phyloP scores from a whole-genome alignment of 2,797 vertebrate species.

The Sus cebifrons region DNA sequence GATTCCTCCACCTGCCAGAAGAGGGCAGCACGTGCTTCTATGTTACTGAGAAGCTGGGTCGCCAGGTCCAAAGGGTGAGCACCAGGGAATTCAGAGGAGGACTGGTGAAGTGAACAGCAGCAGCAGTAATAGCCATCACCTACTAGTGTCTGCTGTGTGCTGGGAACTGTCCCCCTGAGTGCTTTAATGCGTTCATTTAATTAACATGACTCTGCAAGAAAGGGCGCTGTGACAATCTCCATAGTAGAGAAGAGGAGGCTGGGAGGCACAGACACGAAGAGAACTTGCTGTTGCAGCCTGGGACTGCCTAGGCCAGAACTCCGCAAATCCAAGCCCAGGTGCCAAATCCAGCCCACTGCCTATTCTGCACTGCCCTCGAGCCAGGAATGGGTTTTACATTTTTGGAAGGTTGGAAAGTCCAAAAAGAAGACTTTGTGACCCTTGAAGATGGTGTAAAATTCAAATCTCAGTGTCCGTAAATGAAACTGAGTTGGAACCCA shows the following conservation, averaged over 20 bases:
- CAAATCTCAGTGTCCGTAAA: neutral
- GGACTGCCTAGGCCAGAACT: neutral
- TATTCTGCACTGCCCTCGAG: neutral
- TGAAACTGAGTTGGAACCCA: neutral
- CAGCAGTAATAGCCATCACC: neutral
- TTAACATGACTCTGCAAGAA: neutral
- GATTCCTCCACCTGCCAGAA: slow-evolving; percentile 65
- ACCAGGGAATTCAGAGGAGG: rapidly evolving
- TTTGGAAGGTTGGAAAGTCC: neutral
- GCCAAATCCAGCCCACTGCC: neutral
- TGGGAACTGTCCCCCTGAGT: neutral
- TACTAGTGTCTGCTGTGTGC: neutral
- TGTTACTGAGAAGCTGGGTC: neutral
- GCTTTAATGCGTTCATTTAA: neutral
- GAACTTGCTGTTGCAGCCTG: neutral
- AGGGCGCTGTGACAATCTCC: neutral
- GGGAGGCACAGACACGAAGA: neutral
- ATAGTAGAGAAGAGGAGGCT: neutral
- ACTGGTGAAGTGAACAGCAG: neutral
- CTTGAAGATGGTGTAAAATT: neutral
- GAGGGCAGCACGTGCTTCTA: slow-evolving; percentile 79
- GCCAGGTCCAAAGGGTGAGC: neutral
- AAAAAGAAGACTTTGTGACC: slow-evolving; percentile 17
- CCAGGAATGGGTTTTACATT: neutral
- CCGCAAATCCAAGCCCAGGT: neutral